Evolutionary conservation across 2,113 vertebrate species (phyloP), one percentile per base, ranked within the genome.

Genomic region (Phaethornis superciliosus): DNA sequence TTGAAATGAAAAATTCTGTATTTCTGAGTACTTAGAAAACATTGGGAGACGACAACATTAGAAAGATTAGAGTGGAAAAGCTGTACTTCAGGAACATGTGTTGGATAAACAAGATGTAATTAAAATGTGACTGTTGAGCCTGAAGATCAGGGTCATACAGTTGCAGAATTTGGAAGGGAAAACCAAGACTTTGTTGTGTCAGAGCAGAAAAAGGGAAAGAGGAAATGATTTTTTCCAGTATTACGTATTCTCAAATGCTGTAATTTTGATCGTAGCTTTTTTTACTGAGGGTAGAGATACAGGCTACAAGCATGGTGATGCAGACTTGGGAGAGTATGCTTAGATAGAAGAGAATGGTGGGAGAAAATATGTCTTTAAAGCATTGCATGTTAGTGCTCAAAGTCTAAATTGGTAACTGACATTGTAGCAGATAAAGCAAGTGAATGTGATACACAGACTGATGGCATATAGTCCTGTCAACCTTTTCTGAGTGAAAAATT

Each of bases 191-290:
- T 44, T 32, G 7, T 22, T n/a, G 8, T 78, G 54, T 92, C 84
- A 78, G 35, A 28, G 26, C 44, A 87, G 60, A 87, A 91, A 91
- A 56, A 64, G 23, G 20, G 32, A 86, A 94, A 62, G 72, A 74
- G 55, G 81, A 94, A 84, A 82, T 54, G 23, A 62, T 76, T 27
- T 74, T 40, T 47, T 76, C 79, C 71, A 81, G 40, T 63, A 21
- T 89, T 96, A 4, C 56, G 11, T 51, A 20, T 9, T 37, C 65
- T 40, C 9, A 52, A 44, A 26, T 60, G 8, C 30, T 82, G 89
- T 79, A 12, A 8, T 64, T 91, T 62, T 68, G 37, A 49, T 24
- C 5, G 5, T 37, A 46, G 40, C 1, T 12, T 68, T 68, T 58
- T 55, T 84, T 65, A 19, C 42, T 26, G 35, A 79, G 16, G 16